phyloP scores from a whole-genome alignment of 2,113 vertebrate genomes.

The Ceratotherium simum region DNA sequence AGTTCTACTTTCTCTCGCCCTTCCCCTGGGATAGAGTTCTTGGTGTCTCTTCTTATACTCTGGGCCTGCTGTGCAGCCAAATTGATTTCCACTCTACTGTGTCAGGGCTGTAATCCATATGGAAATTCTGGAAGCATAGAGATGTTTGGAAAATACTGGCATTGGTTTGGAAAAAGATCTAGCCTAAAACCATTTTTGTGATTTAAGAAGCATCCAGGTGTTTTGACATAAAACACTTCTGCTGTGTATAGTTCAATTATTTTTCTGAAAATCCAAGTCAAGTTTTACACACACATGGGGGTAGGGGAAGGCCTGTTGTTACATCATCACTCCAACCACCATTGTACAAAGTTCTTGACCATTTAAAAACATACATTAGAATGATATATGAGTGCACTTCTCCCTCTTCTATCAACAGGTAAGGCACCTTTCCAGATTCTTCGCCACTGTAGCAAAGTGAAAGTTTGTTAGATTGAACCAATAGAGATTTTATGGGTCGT shows the following conservation, averaged over 20 bases:
- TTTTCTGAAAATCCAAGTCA: constrained; percentile 43
- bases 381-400: neutral
- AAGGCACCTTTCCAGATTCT: neutral
- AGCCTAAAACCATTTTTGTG: neutral
- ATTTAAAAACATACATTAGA: neutral
- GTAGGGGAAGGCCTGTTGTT: neutral
- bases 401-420: neutral
- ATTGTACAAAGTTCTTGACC: neutral
- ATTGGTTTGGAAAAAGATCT: neutral
- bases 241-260: neutral
- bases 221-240: neutral
- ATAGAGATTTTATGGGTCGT: neutral
- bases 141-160: neutral
- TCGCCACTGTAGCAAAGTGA: neutral
- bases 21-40: neutral
- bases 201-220: neutral
- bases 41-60: neutral
- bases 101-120: neutral
- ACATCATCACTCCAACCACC: neutral
- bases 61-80: neutral
- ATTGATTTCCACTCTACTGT: constrained; percentile 20
- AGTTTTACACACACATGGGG: neutral
- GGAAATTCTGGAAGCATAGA: constrained; percentile 16
- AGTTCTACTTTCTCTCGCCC: neutral
- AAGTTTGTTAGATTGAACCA: neutral